These are phyloP conservation scores for Anthophora plumipes DNA, from an alignment of 2,888 invertebrate species.

Conservation along the genomic window DNA sequence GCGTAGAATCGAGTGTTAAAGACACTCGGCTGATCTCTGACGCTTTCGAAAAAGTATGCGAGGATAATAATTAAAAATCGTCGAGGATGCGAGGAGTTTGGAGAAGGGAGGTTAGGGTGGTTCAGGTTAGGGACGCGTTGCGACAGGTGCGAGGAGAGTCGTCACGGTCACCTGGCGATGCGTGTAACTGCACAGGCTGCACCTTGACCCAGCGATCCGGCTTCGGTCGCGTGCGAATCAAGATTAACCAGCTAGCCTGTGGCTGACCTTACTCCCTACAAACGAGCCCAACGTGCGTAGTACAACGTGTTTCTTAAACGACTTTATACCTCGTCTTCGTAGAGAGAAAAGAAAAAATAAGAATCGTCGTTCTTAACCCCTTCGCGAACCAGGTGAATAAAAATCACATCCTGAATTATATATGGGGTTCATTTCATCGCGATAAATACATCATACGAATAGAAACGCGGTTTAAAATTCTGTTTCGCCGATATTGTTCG, in stretches of 20 bases:
- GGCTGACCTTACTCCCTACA: constrained; percentile 78
- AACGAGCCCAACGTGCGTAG: constrained; percentile 62
- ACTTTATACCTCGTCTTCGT: not conserved
- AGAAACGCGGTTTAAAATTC: no score
- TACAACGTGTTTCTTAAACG: constrained; percentile 6
- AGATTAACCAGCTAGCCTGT: constrained; percentile 79
- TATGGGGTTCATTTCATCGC: no score
- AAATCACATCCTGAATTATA: no score
- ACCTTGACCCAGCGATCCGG: constrained; percentile 82
- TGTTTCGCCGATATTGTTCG: no score
- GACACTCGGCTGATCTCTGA: no score
- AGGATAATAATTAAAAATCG: no score
- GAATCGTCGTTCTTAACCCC: not conserved
- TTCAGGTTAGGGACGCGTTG: not conserved
- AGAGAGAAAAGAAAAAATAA: not conserved
- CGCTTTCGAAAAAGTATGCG: no score
- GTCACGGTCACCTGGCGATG: constrained; percentile 59
- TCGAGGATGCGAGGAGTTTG: no score
- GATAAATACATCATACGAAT: no score
- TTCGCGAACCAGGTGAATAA: no score
- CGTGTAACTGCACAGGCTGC: constrained; percentile 71
- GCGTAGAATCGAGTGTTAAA: no score
- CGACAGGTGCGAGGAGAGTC: constrained; percentile 18
- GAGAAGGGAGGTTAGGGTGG: no score
- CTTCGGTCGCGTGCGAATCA: constrained; percentile 82